Evolutionary conservation across 2,797 vertebrate genomes (phyloP).

Genomic region (Takifugu rubripes): DNA sequence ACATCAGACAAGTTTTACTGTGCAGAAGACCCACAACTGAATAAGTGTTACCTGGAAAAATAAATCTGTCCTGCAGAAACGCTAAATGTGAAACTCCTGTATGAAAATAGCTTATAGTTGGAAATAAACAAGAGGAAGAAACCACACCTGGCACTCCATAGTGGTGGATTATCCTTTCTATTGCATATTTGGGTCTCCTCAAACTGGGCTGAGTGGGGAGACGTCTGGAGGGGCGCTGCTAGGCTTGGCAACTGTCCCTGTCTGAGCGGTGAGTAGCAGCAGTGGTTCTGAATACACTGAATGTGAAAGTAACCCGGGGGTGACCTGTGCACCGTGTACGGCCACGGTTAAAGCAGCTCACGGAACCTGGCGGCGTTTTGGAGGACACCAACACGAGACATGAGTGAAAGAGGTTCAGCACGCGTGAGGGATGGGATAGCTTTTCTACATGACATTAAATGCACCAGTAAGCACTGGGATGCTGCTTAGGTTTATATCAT

Average conservation of each 20-base stretch:
- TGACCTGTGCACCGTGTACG: constrained; percentile 28
- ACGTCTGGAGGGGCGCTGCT: constrained; percentile 29
- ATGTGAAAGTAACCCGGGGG: constrained; percentile 68
- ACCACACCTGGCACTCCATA: constrained; percentile 39
- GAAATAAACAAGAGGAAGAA: constrained; percentile 25
- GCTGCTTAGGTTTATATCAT: constrained; percentile 45
- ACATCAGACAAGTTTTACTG: constrained; percentile 49
- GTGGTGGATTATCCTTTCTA: constrained; percentile 56
- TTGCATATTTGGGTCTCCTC: constrained; percentile 71
- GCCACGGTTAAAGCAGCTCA: constrained; percentile 2
- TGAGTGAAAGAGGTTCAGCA: constrained; percentile 12
- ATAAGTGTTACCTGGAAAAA: constrained; percentile 52
- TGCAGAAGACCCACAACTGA: constrained; percentile 36
- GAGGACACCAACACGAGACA: neutral
- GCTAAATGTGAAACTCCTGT: constrained; percentile 50
- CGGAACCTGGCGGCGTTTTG: neutral
- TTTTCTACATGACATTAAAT: constrained; percentile 9
- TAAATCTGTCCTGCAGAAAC: constrained; percentile 64
- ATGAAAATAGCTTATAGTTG: constrained; percentile 68
- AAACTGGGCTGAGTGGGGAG: constrained; percentile 43
- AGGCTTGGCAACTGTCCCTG: constrained; percentile 37
- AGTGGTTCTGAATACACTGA: constrained; percentile 65
- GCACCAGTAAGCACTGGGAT: constrained; percentile 16
- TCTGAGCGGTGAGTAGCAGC: constrained; percentile 52
- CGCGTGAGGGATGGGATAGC: constrained; percentile 2